Percentiles rank a stretch among this genome's conserved stretches.
Conservation (phyloP, 2,888 invertebrate genomes). For the Hylaea fasciaria region DNA sequence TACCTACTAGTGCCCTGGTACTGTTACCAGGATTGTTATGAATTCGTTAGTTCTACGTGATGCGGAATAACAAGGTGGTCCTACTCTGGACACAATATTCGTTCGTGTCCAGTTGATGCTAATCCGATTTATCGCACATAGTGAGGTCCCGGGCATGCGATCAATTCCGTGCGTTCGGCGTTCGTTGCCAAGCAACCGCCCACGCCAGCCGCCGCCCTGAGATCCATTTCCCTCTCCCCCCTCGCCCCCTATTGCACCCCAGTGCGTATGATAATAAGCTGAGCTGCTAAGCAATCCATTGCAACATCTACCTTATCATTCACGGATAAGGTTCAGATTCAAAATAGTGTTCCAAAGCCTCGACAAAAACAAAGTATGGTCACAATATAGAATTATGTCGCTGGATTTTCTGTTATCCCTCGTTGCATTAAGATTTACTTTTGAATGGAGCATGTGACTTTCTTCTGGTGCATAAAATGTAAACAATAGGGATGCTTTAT, state of each 20-base stretch:
- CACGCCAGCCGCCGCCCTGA: neutral
- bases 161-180: neutral
- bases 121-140: too few species aligned
- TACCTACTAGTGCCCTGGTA: too few species aligned
- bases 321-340: neutral
- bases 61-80: too few species aligned
- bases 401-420: neutral
- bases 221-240: neutral
- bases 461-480: slow-evolving; percentile 9
- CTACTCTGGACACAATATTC: too few species aligned
- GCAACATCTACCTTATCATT: neutral
- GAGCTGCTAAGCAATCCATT: neutral
- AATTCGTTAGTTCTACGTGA: too few species aligned
- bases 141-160: too few species aligned
- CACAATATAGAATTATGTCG: neutral
- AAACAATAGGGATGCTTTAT: slow-evolving; percentile 7
- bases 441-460: neutral
- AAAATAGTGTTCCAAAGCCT: neutral
- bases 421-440: slow-evolving; percentile 1
- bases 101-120: too few species aligned
- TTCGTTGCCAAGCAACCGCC: slow-evolving; percentile 18
- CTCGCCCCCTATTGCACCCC: slow-evolving; percentile 10
- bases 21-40: too few species aligned
- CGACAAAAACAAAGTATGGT: too few species aligned
- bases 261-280: slow-evolving; percentile 3